phyloP scores from a whole-genome alignment of 1,140 invertebrate species.

The Papilio polytes region DNA sequence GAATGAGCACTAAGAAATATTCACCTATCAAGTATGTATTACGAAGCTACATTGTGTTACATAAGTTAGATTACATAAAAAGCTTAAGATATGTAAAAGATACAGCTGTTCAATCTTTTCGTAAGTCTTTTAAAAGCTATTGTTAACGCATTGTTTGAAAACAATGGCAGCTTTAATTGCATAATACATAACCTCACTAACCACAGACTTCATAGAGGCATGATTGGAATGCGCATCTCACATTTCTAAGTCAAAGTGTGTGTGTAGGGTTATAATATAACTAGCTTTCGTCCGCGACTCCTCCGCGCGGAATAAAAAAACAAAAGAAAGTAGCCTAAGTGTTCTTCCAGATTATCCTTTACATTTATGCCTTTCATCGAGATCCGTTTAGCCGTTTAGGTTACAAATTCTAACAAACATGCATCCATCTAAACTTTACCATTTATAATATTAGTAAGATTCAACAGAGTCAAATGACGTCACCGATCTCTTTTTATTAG shows the following conservation, averaged over 20 bases:
- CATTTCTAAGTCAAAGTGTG: background rate
- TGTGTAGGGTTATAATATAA: background rate
- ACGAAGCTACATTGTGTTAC: background rate
- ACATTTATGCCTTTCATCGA: too few species aligned
- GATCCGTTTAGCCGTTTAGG: too few species aligned
- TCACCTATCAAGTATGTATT: background rate
- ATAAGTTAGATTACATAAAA: background rate
- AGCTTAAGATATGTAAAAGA: background rate
- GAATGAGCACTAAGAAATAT: too few species aligned
- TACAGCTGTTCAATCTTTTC: background rate
- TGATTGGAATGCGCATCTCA: background rate
- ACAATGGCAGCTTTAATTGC: background rate
- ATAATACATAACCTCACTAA: slow-evolving; percentile 6
- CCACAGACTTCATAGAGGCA: background rate
- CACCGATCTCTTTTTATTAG: background rate
- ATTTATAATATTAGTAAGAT: too few species aligned
- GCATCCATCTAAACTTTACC: too few species aligned
- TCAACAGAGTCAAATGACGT: background rate
- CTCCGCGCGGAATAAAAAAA: too few species aligned
- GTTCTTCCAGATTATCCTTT: too few species aligned
- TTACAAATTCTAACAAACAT: too few species aligned
- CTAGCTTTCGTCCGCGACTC: too few species aligned
- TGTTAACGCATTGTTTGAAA: background rate
- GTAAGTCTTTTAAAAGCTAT: background rate
- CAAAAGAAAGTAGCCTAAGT: too few species aligned